Base-by-base conservation (phyloP, 2,888 invertebrate species). In the Lomographa bimaculata region DNA sequence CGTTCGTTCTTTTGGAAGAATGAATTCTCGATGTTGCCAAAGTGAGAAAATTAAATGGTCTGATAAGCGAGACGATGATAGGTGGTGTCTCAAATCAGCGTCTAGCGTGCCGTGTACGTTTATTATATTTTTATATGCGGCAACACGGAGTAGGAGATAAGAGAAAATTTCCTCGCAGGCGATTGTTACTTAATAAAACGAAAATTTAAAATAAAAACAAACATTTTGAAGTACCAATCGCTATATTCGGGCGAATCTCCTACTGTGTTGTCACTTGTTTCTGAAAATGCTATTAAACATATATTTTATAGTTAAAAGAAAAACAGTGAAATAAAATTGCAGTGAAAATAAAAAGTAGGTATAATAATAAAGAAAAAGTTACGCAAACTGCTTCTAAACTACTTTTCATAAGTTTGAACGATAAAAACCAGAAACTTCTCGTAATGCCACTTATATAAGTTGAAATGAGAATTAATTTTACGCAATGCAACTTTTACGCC, bases 1-100 rank as follows among this genome's bases (percentile, higher is more conserved):
- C 57, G 45, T 50, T 29, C 47, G 42, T 55, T 50, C 49, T 47
- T 39, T 25, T 56, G 42, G 56, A 57, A 59, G 50, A 42, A 48
- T 45, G 54, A 40, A 52, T 27, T 33, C 14, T 44, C 21, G 17
- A 24, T 49, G 50, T 38, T 52, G 44, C 45, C 26, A 48, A 46
- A 8, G 33, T 38, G 48, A 28, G 17, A 29, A 38, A 43, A 50
- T 14, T 30, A 29, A 54, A 37, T 21, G 5, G 36, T 71, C 74
- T 76, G 79, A 68, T 63, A 76, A 85, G 82, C 81, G 83, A 79
- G 76, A 79, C 57, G 79, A 80, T 80, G 84, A 71, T 50, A n/a
- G 71, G 87, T 87, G 87, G 85, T 83, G 84, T 73, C 64, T 85
- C 87, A 89, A 85, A 87, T 85, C 87, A 86, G 79, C 87, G 89